These are phyloP conservation scores for Pollenia labialis DNA, from an alignment of 2,888 invertebrate genomes.

Conservation along the genomic window DNA sequence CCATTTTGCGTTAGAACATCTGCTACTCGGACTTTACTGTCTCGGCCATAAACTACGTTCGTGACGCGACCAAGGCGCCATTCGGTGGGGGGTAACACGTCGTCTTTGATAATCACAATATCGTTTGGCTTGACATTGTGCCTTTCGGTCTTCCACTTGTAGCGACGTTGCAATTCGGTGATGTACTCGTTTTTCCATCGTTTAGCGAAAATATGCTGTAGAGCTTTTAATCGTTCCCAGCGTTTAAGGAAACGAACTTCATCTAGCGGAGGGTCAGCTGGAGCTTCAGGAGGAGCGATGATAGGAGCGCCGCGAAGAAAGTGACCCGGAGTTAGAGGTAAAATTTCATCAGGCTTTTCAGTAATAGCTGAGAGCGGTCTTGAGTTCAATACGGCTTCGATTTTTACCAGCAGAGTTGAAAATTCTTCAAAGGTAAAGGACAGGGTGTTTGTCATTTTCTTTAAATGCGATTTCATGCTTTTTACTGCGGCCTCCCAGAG, in stretches of 20 bases:
- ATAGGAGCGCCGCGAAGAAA: slow-evolving; percentile 46
- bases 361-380: slow-evolving; percentile 24
- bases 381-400: slow-evolving; percentile 40
- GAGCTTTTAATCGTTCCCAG: too few relatives aligned
- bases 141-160: too few relatives aligned
- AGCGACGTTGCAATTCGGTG: too few relatives aligned
- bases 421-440: slow-evolving; percentile 51
- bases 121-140: not conserved
- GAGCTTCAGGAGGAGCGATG: slow-evolving; percentile 31
- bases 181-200: too few relatives aligned
- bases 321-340: slow-evolving; percentile 54
- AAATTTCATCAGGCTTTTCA: slow-evolving; percentile 25
- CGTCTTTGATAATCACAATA: slow-evolving; percentile 23
- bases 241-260: too few relatives aligned
- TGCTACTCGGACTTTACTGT: slow-evolving; percentile 35
- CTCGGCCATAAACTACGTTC: slow-evolving; percentile 5
- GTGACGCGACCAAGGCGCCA: slow-evolving; percentile 32
- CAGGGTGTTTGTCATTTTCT: slow-evolving; percentile 17
- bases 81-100: slow-evolving; percentile 28
- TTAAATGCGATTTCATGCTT: slow-evolving; percentile 21
- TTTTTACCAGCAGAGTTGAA: slow-evolving; percentile 25
- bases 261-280: not conserved
- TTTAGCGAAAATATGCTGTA: too few relatives aligned
- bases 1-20: not conserved
- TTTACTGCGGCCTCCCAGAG: slow-evolving; percentile 56